Conservation (phyloP, 2,113 vertebrate species). For the Falcunculus frontatus region DNA sequence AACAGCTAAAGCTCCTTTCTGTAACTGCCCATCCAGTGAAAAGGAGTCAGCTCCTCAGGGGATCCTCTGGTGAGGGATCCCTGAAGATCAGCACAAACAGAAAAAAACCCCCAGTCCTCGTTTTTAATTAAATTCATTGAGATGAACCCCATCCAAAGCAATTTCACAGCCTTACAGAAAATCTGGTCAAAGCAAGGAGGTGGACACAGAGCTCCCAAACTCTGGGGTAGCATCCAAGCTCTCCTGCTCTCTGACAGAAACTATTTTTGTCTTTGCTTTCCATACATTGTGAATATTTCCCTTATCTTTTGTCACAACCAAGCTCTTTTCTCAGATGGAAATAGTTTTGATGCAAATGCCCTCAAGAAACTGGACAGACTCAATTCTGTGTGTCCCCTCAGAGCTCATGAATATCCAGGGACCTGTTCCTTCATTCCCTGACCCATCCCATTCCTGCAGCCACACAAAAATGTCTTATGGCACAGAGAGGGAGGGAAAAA, state of each 20-base stretch:
- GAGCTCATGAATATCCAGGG: not conserved
- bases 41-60: not conserved
- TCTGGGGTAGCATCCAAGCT: not conserved
- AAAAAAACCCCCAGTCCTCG: not conserved
- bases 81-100: not conserved
- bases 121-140: not conserved
- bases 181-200: not conserved
- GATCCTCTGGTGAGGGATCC: not conserved
- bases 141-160: not conserved
- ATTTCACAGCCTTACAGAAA: not conserved
- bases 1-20: not conserved
- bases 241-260: not conserved
- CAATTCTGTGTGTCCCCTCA: not conserved
- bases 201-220: not conserved
- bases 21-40: not conserved
- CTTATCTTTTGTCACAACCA: not conserved
- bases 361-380: not conserved
- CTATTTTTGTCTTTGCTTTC: not conserved
- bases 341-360: not conserved
- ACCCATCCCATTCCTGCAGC: not conserved
- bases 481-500: not conserved
- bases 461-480: not conserved
- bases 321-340: not conserved
- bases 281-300: not conserved
- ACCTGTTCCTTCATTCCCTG: not conserved